Conservation (phyloP, 2,888 invertebrate genomes). For the Watsonalla cultraria region DNA sequence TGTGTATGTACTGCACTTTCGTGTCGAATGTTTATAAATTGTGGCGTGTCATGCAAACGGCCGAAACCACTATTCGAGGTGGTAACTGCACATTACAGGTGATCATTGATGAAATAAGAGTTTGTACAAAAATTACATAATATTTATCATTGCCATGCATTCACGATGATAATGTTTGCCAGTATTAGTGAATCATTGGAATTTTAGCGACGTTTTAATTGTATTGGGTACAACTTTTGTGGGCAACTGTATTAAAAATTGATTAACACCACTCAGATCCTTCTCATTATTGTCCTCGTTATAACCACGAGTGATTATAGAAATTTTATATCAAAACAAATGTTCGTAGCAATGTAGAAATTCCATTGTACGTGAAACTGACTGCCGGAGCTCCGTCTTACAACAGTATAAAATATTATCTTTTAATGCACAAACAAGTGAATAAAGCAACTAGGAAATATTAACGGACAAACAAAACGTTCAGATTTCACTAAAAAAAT, state of each 20-base stretch:
- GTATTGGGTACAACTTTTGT: background rate
- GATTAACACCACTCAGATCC: no score
- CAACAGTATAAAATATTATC: background rate
- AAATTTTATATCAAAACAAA: no score
- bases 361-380: no score
- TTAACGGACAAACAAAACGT: no score
- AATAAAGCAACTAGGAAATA: no score
- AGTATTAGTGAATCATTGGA: background rate
- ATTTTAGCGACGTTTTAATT: background rate
- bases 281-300: no score
- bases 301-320: no score
- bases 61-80: background rate
- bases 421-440: background rate
- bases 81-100: background rate
- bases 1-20: conserved; percentile 13
- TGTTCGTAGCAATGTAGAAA: no score
- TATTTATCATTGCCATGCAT: background rate
- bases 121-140: background rate
- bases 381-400: no score
- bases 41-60: background rate
- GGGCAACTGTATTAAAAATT: background rate
- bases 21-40: conserved; percentile 4
- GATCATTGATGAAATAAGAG: background rate
- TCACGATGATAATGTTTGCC: background rate
- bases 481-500: background rate